Conservation (phyloP, 2,888 invertebrate species). For the Caenorhabditis sp. region DNA sequence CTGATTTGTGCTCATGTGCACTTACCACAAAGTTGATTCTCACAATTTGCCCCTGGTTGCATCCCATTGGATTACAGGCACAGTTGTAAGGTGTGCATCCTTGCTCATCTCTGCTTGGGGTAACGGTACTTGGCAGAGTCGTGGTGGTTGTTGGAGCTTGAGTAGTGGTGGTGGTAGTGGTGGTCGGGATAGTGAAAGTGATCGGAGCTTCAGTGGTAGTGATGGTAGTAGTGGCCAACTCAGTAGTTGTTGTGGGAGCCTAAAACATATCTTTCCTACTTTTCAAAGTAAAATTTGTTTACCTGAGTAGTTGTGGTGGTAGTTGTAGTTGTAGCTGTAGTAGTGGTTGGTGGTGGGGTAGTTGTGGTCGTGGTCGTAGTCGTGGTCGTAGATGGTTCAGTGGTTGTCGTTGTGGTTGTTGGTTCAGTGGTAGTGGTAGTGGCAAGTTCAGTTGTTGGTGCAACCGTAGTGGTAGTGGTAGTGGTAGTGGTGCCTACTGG, state of each 20-base stretch:
- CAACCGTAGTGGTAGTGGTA: constrained; percentile 37
- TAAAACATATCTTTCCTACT: not conserved
- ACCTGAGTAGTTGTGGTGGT: constrained; percentile 63
- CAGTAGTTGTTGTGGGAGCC: constrained; percentile 40
- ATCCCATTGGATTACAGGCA: constrained; percentile 60
- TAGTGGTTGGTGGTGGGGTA: constrained; percentile 51
- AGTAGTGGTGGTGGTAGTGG: not conserved
- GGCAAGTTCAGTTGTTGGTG: constrained; percentile 47
- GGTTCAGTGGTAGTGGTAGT: constrained; percentile 64
- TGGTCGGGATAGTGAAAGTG: constrained; percentile 14
- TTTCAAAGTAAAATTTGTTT: not conserved
- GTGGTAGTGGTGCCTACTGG: constrained; percentile 57
- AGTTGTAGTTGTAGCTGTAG: constrained; percentile 48
- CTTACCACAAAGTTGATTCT: constrained; percentile 68
- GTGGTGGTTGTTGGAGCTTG: constrained; percentile 19
- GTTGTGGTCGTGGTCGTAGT: constrained; percentile 53
- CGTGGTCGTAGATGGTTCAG: constrained; percentile 34
- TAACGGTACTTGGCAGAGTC: constrained; percentile 20
- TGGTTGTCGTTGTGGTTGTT: constrained; percentile 59
- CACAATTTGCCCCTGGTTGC: constrained; percentile 60
- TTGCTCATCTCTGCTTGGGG: constrained; percentile 49
- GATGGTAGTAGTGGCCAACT: constrained; percentile 25
- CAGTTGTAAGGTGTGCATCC: constrained; percentile 52
- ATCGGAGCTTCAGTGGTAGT: constrained; percentile 50
- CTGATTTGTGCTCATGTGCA: not conserved